Evolutionary conservation across 1,140 invertebrate species (phyloP).

Genomic region (Drosophila rufa): DNA sequence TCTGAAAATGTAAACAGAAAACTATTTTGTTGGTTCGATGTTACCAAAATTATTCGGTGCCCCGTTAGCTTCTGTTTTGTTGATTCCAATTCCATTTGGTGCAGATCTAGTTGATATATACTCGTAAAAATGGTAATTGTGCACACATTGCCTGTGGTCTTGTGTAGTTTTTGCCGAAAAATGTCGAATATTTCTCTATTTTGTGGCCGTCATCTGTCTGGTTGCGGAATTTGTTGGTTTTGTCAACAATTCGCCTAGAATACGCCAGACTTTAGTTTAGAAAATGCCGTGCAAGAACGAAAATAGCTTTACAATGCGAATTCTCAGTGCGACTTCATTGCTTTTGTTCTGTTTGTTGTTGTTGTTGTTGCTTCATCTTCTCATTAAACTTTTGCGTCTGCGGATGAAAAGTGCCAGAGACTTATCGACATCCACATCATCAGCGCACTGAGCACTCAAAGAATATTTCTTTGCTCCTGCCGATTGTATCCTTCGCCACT

Average conservation of each 20-base stretch:
- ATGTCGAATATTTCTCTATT: conserved; percentile 21
- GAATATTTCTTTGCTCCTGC: conserved; percentile 18
- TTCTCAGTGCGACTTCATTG: conserved; percentile 16
- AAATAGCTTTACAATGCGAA: conserved; percentile 34
- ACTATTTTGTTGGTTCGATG: not conserved
- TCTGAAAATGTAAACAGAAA: not conserved
- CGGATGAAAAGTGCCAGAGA: conserved; percentile 37
- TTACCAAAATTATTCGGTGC: not conserved
- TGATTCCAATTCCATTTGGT: conserved; percentile 8
- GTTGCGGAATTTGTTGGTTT: conserved; percentile 13
- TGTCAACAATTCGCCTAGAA: conserved; percentile 25
- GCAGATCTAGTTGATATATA: not conserved
- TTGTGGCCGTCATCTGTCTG: conserved; percentile 17
- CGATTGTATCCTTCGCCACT: conserved; percentile 13
- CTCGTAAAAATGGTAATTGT: conserved; percentile 13
- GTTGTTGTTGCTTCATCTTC: conserved; percentile 15
- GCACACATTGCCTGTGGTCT: conserved; percentile 10
- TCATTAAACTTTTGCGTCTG: conserved; percentile 52
- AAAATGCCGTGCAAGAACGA: conserved; percentile 16
- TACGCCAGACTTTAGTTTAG: conserved; percentile 15
- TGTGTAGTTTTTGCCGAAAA: conserved; percentile 4
- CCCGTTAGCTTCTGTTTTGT: not conserved
- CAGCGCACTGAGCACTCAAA: conserved; percentile 26
- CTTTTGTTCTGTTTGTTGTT: not conserved
- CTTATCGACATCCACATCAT: conserved; percentile 44